Conservation (phyloP, 2,113 vertebrate species). For the Lepus europaeus region DNA sequence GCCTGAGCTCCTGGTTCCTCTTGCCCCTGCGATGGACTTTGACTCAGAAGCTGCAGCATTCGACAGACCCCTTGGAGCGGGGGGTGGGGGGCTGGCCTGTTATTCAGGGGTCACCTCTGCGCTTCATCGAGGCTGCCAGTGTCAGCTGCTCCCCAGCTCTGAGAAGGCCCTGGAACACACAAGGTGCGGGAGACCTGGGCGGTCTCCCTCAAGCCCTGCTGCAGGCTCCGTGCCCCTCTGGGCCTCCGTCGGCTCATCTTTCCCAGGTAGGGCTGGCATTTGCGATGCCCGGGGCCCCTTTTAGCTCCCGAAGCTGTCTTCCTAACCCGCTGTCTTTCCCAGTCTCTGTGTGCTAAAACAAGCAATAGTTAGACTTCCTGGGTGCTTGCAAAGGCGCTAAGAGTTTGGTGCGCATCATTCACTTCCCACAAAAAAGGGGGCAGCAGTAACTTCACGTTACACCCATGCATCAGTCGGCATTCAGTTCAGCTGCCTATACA, state of each 20-base stretch:
- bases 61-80: neutral
- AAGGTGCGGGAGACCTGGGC: neutral
- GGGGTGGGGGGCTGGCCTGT: neutral
- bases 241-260: neutral
- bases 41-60: slow-evolving; percentile 47
- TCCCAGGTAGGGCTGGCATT: neutral
- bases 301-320: neutral
- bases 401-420: neutral
- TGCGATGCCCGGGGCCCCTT: neutral
- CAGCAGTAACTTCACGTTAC: neutral
- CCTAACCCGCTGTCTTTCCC: neutral
- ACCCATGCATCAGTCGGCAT: neutral
- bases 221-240: neutral
- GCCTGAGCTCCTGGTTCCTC: neutral
- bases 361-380: neutral
- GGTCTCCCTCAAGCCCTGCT: neutral
- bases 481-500: neutral
- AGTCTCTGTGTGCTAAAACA: neutral
- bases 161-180: neutral
- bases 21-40: neutral
- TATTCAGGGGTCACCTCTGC: neutral
- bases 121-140: neutral
- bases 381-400: neutral
- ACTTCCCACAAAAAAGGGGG: neutral
- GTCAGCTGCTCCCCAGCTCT: neutral